Conservation (phyloP, 1,140 invertebrate genomes). For the Aphidius ervi region DNA sequence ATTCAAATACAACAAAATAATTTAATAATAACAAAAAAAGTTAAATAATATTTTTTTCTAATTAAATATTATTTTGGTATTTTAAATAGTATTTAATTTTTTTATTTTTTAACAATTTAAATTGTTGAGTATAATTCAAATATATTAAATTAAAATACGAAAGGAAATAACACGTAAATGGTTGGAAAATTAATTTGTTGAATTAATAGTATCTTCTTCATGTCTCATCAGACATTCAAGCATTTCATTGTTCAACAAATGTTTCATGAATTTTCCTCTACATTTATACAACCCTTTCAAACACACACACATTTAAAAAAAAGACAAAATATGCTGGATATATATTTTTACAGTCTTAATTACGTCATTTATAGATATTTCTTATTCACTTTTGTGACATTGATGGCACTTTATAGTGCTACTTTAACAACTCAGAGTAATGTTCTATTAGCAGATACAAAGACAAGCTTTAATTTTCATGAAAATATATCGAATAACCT, state of each 20-base stretch:
- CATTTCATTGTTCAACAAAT: conserved; percentile 36
- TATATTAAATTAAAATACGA: no score
- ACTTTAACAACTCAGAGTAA: conserved; percentile 31
- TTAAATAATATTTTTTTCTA: no score
- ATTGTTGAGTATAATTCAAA: no score
- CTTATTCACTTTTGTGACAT: conserved; percentile 26
- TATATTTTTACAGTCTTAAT: conserved; percentile 36
- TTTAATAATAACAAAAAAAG: no score
- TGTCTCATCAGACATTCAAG: background rate
- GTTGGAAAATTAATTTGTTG: no score
- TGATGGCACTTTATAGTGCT: conserved; percentile 25
- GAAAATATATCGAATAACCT: conserved; percentile 25
- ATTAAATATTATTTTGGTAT: no score
- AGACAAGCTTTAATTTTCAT: conserved; percentile 46
- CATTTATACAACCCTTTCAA: background rate
- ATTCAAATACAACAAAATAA: no score
- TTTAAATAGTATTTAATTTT: no score
- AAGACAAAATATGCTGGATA: conserved; percentile 20
- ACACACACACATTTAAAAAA: no score
- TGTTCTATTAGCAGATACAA: conserved; percentile 44
- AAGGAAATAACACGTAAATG: no score
- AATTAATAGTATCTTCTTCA: no score
- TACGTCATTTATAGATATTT: conserved; percentile 44
- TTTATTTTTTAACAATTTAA: no score
- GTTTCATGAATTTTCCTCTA: conserved; percentile 43